Evolutionary conservation across 2,113 vertebrate genomes (phyloP).

Genomic region (Labeo catla): DNA sequence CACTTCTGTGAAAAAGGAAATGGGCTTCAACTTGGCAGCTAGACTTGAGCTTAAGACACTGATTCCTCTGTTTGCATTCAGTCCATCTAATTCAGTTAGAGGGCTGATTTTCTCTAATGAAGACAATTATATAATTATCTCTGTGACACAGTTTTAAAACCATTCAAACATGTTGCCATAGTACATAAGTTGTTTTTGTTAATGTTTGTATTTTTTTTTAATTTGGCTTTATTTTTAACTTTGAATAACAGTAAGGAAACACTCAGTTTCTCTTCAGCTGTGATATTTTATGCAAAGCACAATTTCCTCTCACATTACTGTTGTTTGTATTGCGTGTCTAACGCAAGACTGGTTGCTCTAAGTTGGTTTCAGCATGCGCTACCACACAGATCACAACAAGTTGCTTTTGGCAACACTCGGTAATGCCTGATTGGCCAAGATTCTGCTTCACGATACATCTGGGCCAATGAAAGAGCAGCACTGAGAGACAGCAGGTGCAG

Average conservation of each 20-base stretch:
- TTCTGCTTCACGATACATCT: constrained; percentile 36
- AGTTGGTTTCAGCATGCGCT: neutral
- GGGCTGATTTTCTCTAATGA: neutral
- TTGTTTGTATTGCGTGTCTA: neutral
- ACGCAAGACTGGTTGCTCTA: neutral
- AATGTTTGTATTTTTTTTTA: neutral
- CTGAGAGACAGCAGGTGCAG: constrained; percentile 56
- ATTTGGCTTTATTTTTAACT: neutral
- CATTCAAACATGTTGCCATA: neutral
- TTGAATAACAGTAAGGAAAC: neutral
- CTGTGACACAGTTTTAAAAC: neutral
- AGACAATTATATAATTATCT: neutral
- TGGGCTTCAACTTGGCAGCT: constrained; percentile 23
- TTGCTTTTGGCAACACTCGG: constrained; percentile 23
- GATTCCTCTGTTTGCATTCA: constrained; percentile 36
- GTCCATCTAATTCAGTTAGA: neutral
- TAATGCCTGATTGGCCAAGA: constrained; percentile 46
- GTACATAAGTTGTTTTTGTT: neutral
- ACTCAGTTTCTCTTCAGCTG: neutral
- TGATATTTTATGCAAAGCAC: neutral
- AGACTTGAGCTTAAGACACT: constrained; percentile 20
- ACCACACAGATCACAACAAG: constrained; percentile 26
- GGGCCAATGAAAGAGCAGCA: constrained; percentile 50
- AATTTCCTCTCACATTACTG: constrained; percentile 1
- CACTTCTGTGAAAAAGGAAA: constrained; percentile 42